These are phyloP conservation scores for Epizoanthus stellaris DNA, from an alignment of 92 coral and sea anemone genomes.

Conservation along the genomic window DNA sequence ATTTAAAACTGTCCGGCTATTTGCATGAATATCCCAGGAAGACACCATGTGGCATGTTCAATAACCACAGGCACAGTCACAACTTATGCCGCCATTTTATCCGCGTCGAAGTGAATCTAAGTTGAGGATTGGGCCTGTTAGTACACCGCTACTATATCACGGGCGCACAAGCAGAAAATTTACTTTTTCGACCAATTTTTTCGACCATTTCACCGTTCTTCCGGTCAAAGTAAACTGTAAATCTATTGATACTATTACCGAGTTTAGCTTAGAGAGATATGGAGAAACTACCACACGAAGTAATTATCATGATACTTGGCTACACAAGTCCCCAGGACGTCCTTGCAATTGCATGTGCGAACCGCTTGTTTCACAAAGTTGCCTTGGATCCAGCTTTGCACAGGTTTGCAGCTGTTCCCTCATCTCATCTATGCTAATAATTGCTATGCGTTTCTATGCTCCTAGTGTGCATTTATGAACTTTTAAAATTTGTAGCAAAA, in stretches of 20 bases:
- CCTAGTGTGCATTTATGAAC: no score
- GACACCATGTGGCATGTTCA: no score
- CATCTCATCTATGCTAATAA: no score
- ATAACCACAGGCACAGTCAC: no score
- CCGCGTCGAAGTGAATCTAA: no score
- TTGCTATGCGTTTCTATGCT: no score
- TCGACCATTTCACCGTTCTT: not conserved
- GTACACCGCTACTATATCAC: no score
- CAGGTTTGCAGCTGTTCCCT: slow-evolving; percentile 1
- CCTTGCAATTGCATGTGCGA: slow-evolving; percentile 30
- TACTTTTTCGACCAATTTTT: not conserved
- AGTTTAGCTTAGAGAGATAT: not conserved
- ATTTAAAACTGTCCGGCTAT: no score
- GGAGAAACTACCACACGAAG: slow-evolving; percentile 29
- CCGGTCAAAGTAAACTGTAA: not conserved
- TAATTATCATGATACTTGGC: not conserved
- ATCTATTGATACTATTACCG: not conserved
- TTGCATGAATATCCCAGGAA: no score
- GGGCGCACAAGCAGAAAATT: not conserved
- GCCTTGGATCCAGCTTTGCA: slow-evolving; percentile 22
- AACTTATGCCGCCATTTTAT: no score
- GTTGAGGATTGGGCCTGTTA: no score
- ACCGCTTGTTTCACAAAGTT: slow-evolving; percentile 10
- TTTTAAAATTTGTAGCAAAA: no score
- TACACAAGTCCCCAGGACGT: slow-evolving; percentile 24